Base-by-base conservation (phyloP, 2,888 invertebrate genomes). In the Hirtodrosophila trivittata region DNA sequence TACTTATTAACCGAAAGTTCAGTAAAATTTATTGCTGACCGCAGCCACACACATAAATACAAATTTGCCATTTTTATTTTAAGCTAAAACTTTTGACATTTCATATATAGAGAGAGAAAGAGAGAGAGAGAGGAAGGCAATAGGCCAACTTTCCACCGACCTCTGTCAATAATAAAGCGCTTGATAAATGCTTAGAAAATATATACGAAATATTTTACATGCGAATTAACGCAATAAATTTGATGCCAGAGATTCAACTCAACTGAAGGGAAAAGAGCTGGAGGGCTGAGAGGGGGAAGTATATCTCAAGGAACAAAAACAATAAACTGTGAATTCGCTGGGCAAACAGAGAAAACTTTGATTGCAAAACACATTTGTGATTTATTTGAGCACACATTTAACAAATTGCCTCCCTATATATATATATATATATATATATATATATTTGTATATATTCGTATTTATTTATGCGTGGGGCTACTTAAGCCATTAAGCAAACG, bases 181-280 rank as follows among this genome's bases (percentile, higher is more conserved):
- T 82, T 85, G 87, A 82, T 82, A 82, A 82, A 82, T 87, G 80
- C 75, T 85, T 78, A 58, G 83, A 70, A 59, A 78, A 75, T 80
- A 51, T 80, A 51, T 66, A 64, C 51, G 56, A 60, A 75, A 85
- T 77, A 78, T 78, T 82, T 82, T 82, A 86, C 78, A 87, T 82
- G 86, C 76, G 82, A 87, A 85, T 82, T 82, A 82, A 85, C 65
- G 82, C 83, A 82, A 82, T 82, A 82, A 82, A 82, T 82, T 86
- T 66, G 83, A 76, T 71, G 62, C 54, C 52, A 58, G 45, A 52
- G 70, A 63, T 46, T 50, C 16, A 72, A 56, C 43, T 41, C 10
- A 63, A 62, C 49, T 42, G 32, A 59, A 45, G 28, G 25, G 32
- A 50, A 73, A 62, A 9, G 14, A n/a, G 35, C n/a, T 9, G 28